A percentile compares a stretch with the other conserved stretches of the same genome.
These are phyloP conservation scores for Sebastes steindachneri DNA, from an alignment of 2,797 vertebrate species.

Conservation along the genomic window DNA sequence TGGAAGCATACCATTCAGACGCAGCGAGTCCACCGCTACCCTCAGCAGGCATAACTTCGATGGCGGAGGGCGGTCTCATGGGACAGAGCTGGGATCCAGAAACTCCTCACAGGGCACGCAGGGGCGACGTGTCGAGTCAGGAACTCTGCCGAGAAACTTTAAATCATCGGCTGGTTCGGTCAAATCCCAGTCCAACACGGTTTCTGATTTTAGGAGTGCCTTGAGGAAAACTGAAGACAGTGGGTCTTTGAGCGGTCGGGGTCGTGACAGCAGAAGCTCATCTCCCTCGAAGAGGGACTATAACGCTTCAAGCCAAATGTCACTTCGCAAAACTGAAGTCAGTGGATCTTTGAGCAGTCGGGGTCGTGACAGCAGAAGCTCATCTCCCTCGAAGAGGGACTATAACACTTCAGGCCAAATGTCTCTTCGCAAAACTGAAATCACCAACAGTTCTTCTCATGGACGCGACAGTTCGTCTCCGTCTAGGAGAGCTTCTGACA, in stretches of 20 bases:
- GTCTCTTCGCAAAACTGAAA: constrained; percentile 63
- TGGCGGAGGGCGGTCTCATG: constrained; percentile 47
- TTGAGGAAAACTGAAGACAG: constrained; percentile 67
- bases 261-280: constrained; percentile 49
- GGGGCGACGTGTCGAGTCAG: constrained; percentile 57
- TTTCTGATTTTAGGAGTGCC: constrained; percentile 76
- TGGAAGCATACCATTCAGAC: constrained; percentile 65
- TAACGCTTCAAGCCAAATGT: constrained; percentile 49
- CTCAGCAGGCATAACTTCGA: constrained; percentile 61
- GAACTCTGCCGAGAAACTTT: constrained; percentile 76
- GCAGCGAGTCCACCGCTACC: constrained; percentile 65
- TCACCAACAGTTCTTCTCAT: constrained; percentile 23
- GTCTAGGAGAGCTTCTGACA: constrained; percentile 49
- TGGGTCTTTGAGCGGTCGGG: constrained; percentile 19
- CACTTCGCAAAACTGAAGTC: constrained; percentile 62
- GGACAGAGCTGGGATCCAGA: constrained; percentile 44
- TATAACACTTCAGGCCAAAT: constrained; percentile 50
- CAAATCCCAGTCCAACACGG: constrained; percentile 64
- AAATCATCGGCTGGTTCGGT: constrained; percentile 65
- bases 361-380: constrained; percentile 46
- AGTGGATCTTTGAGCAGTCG: constrained; percentile 29
- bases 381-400: constrained; percentile 65
- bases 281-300: constrained; percentile 65
- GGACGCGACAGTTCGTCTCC: constrained; percentile 56
- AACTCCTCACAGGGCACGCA: constrained; percentile 35